Evolutionary conservation across 2,113 vertebrate genomes (phyloP), one percentile per base, ranked within the genome.

Genomic region (Zingel zingel): DNA sequence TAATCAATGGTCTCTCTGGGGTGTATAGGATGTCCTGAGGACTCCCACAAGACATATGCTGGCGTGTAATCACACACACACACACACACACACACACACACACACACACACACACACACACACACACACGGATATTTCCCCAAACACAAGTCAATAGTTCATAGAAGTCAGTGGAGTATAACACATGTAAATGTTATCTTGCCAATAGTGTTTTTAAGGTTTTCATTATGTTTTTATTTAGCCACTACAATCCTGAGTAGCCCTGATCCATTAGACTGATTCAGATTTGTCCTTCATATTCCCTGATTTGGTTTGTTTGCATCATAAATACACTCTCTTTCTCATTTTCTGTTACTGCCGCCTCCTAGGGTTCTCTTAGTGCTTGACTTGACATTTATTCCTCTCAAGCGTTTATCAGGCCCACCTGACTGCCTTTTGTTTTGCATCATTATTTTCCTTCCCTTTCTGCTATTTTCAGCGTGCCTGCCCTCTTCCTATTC

Each of bases 1-100:
- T 91, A 92, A 92, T 94, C 90, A 94, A 92, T 91, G 76, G 89
- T 45, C 88, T 93, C 88, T 81, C 86, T 70, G 83, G 89, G 89
- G 90, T 89, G 71, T 86, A 82, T 88, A 67, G 74, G 79, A 82
- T 85, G 79, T 81, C 86, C 77, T 30, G 64, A 90, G 81, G 80
- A 89, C 78, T 91, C 83, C 90, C 81, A 81, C 63, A 89, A 92
- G 90, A 87, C 89, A 77, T 81, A 71, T 86, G 79, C 83, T 3
- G 36, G 74, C 43, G 21, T 79, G 83, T 80, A 75, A 77, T 70
- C 65, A 45, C 76, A 80, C 80, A 47, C 87, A 39, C 14, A 3
- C 39, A 2, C 9, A 43, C 65, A 45, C 76, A 80, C 80, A 47
- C 87, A 39, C 14, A 3, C n/a, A 45, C 66, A 72, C 27, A 1